These are phyloP conservation scores for Muscicapa comitata DNA, from an alignment of 2,797 vertebrate genomes.

Conservation along the genomic window DNA sequence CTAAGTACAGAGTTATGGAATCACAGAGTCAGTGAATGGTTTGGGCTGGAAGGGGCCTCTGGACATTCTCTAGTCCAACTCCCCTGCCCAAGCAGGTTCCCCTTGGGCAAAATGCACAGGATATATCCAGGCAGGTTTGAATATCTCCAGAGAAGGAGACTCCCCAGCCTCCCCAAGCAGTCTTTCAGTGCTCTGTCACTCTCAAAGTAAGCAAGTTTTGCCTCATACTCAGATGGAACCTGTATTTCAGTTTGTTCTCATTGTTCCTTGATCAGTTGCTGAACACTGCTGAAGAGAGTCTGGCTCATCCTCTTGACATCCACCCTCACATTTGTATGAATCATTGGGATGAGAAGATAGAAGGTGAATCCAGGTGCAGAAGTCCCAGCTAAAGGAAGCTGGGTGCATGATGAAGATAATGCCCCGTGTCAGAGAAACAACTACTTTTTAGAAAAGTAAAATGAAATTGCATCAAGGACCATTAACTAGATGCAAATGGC, in stretches of 20 bases:
- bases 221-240: neutral
- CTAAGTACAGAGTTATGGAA: neutral
- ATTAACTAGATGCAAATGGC: neutral
- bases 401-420: neutral
- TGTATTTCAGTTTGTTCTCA: neutral
- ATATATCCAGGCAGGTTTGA: neutral
- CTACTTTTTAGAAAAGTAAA: neutral
- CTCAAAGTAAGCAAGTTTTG: neutral
- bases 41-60: neutral
- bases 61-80: neutral
- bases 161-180: neutral
- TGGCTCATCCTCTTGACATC: neutral
- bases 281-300: accelerated
- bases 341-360: neutral
- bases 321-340: neutral
- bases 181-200: neutral
- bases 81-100: neutral
- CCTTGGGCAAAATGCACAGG: neutral
- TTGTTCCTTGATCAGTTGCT: neutral
- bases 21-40: no score
- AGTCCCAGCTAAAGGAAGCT: neutral
- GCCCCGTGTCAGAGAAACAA: neutral
- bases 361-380: neutral
- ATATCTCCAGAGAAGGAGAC: neutral
- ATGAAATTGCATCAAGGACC: neutral